Evolutionary conservation across 2,888 invertebrate genomes (phyloP), one percentile per base, ranked within the genome.

Genomic region (Dioctria linearis): DNA sequence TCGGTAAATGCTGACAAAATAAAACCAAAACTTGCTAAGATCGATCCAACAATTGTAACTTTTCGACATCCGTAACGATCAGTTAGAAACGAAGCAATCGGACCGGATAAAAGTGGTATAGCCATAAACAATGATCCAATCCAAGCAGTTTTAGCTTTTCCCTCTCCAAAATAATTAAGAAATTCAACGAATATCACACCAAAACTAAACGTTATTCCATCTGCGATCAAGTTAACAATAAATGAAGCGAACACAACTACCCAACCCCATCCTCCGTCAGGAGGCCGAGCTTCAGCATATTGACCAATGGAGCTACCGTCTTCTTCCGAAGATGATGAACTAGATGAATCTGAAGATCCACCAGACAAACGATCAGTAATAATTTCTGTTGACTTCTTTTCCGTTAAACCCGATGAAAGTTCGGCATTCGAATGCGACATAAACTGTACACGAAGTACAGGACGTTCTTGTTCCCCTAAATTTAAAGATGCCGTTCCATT

Each of bases 261-360:
- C 97, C 97, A 98, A 4, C 97, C 97, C 94, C 95, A 97, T 11
- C 97, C 96, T 8, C 96, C 96, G 88, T 97, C 96, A 2, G 96
- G 96, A 0, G 95, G 93, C 37, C 93, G 90, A 0, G 93, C 92
- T 87, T 94, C 94, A 5, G 93, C 90, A 85, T 92, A 89, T 71
- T 92, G 91, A 9, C 91, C 91, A 63, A 93, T 90, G 81, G 92
- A 93, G 80, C 92, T 92, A 83, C 92, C 92, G 63, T 92, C 92
- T 4, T 92, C 92, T 69, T 91, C 91, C 66, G 91, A 91, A 81
- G 91, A 89, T 73, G 90, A 89, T 82, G 90, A 90, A 4, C 84
- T 84, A 8, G 83, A 88, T 90, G 82, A 87, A 81, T 59, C 90
- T 89, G 2, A 88, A 88, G 42, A 88, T 86, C 91, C 91, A 65